Percentiles rank a stretch among this genome's conserved stretches.
These are phyloP conservation scores for Itoplectis maculator DNA, from an alignment of 2,888 invertebrate species.

Conservation along the genomic window DNA sequence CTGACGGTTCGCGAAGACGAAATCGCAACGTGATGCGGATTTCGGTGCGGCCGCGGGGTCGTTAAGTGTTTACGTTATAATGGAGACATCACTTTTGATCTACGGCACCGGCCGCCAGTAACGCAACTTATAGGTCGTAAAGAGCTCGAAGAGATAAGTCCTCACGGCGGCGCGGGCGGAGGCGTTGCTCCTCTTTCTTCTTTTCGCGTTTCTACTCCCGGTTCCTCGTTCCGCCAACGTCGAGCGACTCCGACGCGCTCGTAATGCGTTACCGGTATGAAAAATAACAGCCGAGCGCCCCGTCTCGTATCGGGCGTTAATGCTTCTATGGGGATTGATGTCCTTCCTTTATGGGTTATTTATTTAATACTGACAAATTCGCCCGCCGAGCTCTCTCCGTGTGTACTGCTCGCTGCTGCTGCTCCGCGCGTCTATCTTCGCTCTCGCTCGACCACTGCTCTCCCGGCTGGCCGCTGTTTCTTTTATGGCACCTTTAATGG, in stretches of 20 bases:
- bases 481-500: slow-evolving; percentile 81
- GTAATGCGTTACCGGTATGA: slow-evolving; percentile 81
- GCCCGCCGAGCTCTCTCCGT: slow-evolving; percentile 69
- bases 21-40: not conserved
- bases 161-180: slow-evolving; percentile 55
- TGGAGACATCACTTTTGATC: slow-evolving; percentile 84
- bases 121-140: slow-evolving; percentile 82
- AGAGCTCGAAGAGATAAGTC: slow-evolving; percentile 78
- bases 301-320: slow-evolving; percentile 83
- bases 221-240: slow-evolving; percentile 36
- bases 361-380: slow-evolving; percentile 84
- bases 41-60: slow-evolving; percentile 68
- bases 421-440: slow-evolving; percentile 42
- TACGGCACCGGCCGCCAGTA: slow-evolving; percentile 79
- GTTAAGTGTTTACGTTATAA: slow-evolving; percentile 82
- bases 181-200: slow-evolving; percentile 19
- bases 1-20: slow-evolving; percentile 32
- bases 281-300: slow-evolving; percentile 83
- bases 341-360: slow-evolving; percentile 84
- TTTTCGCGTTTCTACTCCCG: slow-evolving; percentile 26
- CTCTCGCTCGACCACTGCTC: slow-evolving; percentile 67
- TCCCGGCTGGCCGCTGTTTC: slow-evolving; percentile 70
- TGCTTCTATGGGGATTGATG: slow-evolving; percentile 83
- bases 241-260: slow-evolving; percentile 68
- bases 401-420: slow-evolving; percentile 32